Evolutionary conservation across 2,888 invertebrate genomes (phyloP).

Genomic region (Ophion obscuratus): DNA sequence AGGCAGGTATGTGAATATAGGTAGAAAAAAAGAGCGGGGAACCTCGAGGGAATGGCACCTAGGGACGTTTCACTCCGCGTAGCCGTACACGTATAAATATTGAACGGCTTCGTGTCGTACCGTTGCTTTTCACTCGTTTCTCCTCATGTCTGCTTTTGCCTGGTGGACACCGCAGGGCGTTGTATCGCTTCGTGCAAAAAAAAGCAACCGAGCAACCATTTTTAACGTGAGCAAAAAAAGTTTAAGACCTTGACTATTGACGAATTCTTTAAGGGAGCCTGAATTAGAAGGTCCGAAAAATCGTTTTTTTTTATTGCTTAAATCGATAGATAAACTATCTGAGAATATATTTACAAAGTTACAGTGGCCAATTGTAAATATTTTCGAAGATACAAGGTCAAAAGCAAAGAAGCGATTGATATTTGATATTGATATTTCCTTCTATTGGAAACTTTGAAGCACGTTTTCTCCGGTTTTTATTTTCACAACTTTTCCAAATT

Average conservation of each 20-base stretch:
- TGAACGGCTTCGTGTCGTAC: conserved; percentile 49
- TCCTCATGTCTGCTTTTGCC: background rate
- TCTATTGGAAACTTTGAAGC: too few relatives aligned
- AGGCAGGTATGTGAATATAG: background rate
- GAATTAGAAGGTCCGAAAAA: too few relatives aligned
- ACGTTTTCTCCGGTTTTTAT: too few relatives aligned
- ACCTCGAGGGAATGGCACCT: conserved; percentile 3
- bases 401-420: too few relatives aligned
- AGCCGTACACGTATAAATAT: conserved; percentile 33
- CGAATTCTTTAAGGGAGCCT: too few relatives aligned
- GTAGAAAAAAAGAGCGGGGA: background rate
- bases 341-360: too few relatives aligned
- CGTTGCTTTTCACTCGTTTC: conserved; percentile 14
- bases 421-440: too few relatives aligned
- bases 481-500: too few relatives aligned
- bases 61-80: conserved; percentile 15
- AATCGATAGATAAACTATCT: too few relatives aligned
- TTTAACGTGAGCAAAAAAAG: background rate
- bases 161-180: background rate
- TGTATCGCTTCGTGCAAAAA: background rate
- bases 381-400: too few relatives aligned
- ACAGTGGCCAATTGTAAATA: too few relatives aligned
- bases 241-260: background rate
- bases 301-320: too few relatives aligned
- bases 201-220: background rate